phyloP scores from a whole-genome alignment of 2,888 invertebrate species.

The Thalpophila matura region DNA sequence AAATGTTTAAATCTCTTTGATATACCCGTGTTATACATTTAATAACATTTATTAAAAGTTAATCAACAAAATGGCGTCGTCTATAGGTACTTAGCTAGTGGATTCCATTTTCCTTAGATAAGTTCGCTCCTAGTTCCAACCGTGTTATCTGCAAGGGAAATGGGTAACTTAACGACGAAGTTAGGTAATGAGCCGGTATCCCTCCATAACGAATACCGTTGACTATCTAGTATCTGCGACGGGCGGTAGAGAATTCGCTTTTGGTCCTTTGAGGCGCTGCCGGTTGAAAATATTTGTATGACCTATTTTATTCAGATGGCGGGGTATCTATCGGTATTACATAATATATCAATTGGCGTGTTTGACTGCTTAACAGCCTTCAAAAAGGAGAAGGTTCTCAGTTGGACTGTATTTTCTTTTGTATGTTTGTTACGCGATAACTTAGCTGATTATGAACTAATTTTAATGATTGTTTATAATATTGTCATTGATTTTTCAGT shows the following conservation, averaged over 20 bases:
- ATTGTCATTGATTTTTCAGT: no score
- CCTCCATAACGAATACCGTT: neutral
- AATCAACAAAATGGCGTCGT: neutral
- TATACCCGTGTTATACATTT: no score
- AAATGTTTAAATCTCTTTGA: no score
- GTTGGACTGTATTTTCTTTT: no score
- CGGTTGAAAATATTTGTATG: slow-evolving; percentile 15
- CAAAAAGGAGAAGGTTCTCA: no score
- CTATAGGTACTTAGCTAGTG: neutral
- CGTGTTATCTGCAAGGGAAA: slow-evolving; percentile 24
- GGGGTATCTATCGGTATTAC: neutral
- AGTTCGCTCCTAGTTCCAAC: neutral
- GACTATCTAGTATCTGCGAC: neutral
- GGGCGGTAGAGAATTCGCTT: neutral
- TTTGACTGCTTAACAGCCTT: no score
- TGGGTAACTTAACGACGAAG: neutral
- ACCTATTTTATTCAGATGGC: neutral
- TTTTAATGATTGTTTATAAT: no score
- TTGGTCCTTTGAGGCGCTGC: slow-evolving; percentile 4
- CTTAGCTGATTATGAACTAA: no score
- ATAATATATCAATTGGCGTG: neutral
- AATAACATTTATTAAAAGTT: neutral
- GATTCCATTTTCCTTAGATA: slow-evolving; percentile 7
- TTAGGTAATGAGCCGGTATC: slow-evolving; percentile 14
- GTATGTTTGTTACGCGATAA: no score